phyloP scores from a whole-genome alignment of 2,113 vertebrate species.

The Percopsis transmontana region DNA sequence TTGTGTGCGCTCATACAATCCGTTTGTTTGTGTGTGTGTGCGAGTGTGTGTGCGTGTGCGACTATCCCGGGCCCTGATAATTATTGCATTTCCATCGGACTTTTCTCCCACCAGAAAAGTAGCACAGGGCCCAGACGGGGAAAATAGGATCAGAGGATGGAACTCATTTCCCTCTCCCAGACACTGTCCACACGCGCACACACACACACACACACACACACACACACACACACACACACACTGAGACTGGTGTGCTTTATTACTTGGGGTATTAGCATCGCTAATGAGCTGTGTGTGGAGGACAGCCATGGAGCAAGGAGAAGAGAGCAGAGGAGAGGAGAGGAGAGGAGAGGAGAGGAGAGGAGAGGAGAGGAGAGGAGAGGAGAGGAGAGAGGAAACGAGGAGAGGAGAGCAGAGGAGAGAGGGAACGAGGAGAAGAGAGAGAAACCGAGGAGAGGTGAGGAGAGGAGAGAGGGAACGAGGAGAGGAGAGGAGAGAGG shows the following conservation, averaged over 20 bases:
- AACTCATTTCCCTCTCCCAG: constrained; percentile 67
- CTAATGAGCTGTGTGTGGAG: constrained; percentile 70
- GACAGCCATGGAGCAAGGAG: constrained; percentile 58
- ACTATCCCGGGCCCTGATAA: constrained; percentile 65
- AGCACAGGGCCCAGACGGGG: constrained; percentile 53
- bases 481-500: constrained; percentile 30
- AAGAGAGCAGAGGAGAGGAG: constrained; percentile 13
- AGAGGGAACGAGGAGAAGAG: constrained; percentile 50
- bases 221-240: constrained; percentile 2
- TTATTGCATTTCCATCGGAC: constrained; percentile 74
- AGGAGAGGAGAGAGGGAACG: constrained; percentile 3
- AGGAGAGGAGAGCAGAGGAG: constrained; percentile 29
- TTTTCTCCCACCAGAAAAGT: constrained; percentile 52
- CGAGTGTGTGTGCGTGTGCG: constrained; percentile 10
- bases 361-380: neutral
- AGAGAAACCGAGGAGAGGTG: constrained; percentile 21
- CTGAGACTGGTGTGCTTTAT: constrained; percentile 59
- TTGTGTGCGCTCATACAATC: constrained; percentile 12
- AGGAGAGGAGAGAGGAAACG: neutral
- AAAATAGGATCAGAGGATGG: constrained; percentile 66
- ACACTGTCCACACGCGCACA: constrained; percentile 38
- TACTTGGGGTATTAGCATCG: constrained; percentile 68
- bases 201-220: constrained; percentile 8
- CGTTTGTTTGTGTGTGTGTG: constrained; percentile 6
- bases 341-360: neutral